These are phyloP conservation scores for Bovichtus variegatus DNA, from an alignment of 2,797 vertebrate genomes.

Conservation along the genomic window DNA sequence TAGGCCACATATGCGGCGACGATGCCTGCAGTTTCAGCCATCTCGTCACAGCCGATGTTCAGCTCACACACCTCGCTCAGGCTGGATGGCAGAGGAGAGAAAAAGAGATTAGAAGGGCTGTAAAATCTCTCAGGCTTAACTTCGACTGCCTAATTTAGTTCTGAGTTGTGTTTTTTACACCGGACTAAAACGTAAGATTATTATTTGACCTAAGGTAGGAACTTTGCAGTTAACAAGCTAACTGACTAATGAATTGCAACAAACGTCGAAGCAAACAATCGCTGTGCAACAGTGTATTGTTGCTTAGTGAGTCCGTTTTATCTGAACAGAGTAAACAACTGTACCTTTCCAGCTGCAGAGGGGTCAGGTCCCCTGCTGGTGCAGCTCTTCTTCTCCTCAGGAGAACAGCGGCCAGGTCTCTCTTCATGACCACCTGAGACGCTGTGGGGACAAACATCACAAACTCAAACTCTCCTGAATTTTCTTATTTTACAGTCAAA, in stretches of 20 bases:
- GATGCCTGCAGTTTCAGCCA: constrained; percentile 89
- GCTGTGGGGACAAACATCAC: constrained; percentile 34
- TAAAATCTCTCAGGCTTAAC: background rate
- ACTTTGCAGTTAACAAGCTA: background rate
- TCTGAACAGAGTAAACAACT: background rate
- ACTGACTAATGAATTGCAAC: background rate
- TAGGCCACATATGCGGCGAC: constrained; percentile 85
- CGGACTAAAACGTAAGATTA: background rate
- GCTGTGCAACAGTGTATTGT: background rate
- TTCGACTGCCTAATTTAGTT: background rate
- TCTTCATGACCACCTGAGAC: constrained; percentile 80
- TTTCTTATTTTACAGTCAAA: background rate
- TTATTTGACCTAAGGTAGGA: background rate
- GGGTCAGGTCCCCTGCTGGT: constrained; percentile 63
- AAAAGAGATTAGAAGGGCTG: background rate
- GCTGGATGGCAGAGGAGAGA: constrained; percentile 59
- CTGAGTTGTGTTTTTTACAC: background rate
- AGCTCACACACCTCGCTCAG: constrained; percentile 89
- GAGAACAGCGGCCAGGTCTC: constrained; percentile 82
- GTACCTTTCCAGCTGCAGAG: constrained; percentile 85
- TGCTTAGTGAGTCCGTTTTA: background rate
- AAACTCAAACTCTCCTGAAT: background rate
- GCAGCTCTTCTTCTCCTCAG: constrained; percentile 82
- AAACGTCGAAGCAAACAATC: background rate
- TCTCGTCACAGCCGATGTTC: constrained; percentile 86